phyloP scores from a whole-genome alignment of 2,797 vertebrate species.

The Cichlasoma orientale region DNA sequence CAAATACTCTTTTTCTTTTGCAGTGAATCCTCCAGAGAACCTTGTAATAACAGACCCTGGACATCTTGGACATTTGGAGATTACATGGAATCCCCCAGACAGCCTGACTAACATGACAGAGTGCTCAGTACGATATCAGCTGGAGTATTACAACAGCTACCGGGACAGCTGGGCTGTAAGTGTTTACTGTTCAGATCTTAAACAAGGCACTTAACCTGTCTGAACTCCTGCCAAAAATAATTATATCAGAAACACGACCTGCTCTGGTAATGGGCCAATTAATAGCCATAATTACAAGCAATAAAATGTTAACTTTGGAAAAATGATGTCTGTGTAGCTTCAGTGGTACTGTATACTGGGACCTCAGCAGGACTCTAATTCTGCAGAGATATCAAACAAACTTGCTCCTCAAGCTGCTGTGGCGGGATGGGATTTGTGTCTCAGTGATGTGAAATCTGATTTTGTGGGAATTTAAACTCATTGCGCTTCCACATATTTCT shows the following conservation, averaged over 20 bases:
- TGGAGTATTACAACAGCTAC: conserved; percentile 76
- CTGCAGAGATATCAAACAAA: background rate
- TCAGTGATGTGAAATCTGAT: background rate
- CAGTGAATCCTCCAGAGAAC: conserved; percentile 75
- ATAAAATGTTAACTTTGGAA: background rate
- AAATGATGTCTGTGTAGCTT: background rate
- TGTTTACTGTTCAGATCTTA: background rate
- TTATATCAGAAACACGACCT: background rate
- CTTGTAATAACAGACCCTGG: conserved; percentile 72
- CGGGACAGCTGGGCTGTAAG: conserved; percentile 71
- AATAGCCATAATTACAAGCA: background rate
- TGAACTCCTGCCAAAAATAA: background rate
- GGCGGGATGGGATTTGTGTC: background rate
- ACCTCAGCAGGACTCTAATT: background rate
- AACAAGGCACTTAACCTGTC: background rate
- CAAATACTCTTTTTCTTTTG: background rate
- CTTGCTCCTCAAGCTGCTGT: background rate
- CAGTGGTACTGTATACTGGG: background rate
- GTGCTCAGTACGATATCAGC: conserved; percentile 69
- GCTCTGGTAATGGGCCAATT: background rate
- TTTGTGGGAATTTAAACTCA: background rate
- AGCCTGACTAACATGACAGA: conserved; percentile 55
- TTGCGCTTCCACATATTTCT: background rate
- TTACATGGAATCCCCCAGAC: conserved; percentile 71
- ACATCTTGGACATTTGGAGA: conserved; percentile 70